Evolutionary conservation across 2,797 vertebrate genomes (phyloP).

Genomic region (Falco berigora): DNA sequence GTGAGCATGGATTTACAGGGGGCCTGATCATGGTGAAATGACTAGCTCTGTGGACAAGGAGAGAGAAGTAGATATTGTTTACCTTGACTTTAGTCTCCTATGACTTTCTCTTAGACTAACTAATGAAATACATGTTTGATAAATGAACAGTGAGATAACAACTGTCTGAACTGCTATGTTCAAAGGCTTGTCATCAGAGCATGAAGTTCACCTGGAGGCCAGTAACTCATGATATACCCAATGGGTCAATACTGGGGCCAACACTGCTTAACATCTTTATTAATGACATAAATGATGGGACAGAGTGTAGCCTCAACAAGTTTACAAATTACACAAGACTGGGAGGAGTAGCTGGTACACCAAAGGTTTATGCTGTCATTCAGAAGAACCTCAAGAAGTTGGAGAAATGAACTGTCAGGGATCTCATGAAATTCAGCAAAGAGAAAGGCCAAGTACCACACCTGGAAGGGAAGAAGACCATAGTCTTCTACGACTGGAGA

Average conservation of each 20-base stretch:
- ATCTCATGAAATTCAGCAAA: neutral
- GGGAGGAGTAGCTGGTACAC: neutral
- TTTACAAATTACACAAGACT: neutral
- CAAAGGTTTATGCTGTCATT: neutral
- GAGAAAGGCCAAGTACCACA: neutral
- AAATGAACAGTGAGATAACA: neutral
- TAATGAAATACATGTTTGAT: neutral
- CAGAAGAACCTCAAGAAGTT: neutral
- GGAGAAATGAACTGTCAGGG: rapidly evolving
- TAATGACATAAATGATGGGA: neutral
- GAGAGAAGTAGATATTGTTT: neutral
- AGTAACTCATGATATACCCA: neutral
- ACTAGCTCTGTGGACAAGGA: neutral
- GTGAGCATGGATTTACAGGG: neutral
- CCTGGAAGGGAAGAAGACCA: neutral
- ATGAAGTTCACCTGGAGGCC: neutral
- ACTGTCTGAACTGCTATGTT: neutral
- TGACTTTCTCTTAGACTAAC: neutral
- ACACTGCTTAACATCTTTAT: neutral
- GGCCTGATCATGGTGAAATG: neutral
- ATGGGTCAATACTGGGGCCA: neutral
- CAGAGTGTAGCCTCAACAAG: neutral
- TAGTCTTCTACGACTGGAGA: neutral
- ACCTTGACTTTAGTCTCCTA: neutral
- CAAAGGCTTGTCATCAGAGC: neutral